Percentiles rank a stretch among this genome's conserved stretches.
These are phyloP conservation scores for Hirudo medicinalis DNA, from an alignment of 1,140 invertebrate genomes.

Conservation along the genomic window DNA sequence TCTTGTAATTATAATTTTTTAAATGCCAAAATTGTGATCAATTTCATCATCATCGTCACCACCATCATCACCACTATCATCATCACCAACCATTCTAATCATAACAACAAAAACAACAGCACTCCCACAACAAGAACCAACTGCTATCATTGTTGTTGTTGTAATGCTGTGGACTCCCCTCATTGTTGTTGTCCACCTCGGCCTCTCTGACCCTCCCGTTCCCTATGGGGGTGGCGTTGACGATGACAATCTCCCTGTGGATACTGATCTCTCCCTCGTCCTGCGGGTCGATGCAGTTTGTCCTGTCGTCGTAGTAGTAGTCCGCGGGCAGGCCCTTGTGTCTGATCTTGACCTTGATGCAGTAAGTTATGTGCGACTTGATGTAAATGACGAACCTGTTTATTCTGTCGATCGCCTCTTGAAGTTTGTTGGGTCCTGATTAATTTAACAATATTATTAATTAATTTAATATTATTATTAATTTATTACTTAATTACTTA, in stretches of 20 bases:
- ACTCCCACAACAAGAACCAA: not conserved
- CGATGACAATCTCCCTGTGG: constrained; percentile 10
- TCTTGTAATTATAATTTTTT: too few relatives aligned
- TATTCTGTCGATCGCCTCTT: constrained; percentile 90
- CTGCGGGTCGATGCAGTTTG: constrained; percentile 4
- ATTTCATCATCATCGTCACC: too few relatives aligned
- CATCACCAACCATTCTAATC: too few relatives aligned
- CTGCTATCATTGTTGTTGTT: not conserved
- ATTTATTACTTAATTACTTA: too few relatives aligned
- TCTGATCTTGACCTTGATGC: constrained; percentile 22
- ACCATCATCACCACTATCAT: too few relatives aligned
- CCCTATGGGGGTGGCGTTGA: constrained; percentile 14
- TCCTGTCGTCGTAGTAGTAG: constrained; percentile 17
- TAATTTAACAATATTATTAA: too few relatives aligned
- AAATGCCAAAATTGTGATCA: too few relatives aligned
- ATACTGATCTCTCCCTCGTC: not conserved
- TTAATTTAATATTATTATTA: too few relatives aligned
- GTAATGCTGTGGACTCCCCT: not conserved
- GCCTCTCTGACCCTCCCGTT: constrained; percentile 21
- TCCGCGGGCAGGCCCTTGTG: constrained; percentile 3
- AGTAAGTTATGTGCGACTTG: constrained; percentile 43
- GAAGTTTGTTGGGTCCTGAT: constrained; percentile 72
- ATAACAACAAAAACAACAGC: too few relatives aligned
- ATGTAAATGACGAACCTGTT: constrained; percentile 76
- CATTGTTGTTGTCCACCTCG: constrained; percentile 8